phyloP scores from a whole-genome alignment of 2,888 invertebrate species.

The Caenorhabditis sinica region DNA sequence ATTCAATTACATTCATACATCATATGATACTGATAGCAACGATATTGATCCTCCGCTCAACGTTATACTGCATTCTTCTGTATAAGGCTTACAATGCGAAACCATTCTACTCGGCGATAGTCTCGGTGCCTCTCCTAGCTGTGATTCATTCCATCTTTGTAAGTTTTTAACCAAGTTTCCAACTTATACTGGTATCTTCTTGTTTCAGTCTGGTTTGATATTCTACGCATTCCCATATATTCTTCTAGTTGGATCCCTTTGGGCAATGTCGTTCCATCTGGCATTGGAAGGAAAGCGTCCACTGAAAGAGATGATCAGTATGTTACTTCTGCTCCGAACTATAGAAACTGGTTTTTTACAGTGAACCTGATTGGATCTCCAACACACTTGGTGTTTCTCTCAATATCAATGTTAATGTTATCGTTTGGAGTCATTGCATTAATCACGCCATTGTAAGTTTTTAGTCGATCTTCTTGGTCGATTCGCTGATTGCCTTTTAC shows the following conservation, averaged over 20 bases:
- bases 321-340: background rate
- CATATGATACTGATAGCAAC: slow-evolving; percentile 68
- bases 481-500: slow-evolving; percentile 5
- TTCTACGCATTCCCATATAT: slow-evolving; percentile 78
- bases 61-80: slow-evolving; percentile 69
- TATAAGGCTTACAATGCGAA: slow-evolving; percentile 63
- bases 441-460: slow-evolving; percentile 65
- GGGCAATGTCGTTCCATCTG: slow-evolving; percentile 76
- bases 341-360: too few relatives aligned
- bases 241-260: slow-evolving; percentile 68
- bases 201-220: slow-evolving; percentile 79
- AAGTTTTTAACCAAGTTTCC: slow-evolving; percentile 45
- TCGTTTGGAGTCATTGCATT: slow-evolving; percentile 69
- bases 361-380: slow-evolving; percentile 64
- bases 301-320: slow-evolving; percentile 71
- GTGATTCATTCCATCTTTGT: slow-evolving; percentile 75
- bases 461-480: background rate
- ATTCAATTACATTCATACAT: slow-evolving; percentile 75
- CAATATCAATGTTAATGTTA: slow-evolving; percentile 72
- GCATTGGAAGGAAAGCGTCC: slow-evolving; percentile 73
- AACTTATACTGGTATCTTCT: too few relatives aligned
- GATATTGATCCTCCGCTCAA: slow-evolving; percentile 74
- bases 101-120: slow-evolving; percentile 77
- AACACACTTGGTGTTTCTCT: slow-evolving; percentile 68
- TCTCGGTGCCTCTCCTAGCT: slow-evolving; percentile 78